Conservation (phyloP, 1,140 invertebrate species). For the Aphelenchoides fujianensis region DNA sequence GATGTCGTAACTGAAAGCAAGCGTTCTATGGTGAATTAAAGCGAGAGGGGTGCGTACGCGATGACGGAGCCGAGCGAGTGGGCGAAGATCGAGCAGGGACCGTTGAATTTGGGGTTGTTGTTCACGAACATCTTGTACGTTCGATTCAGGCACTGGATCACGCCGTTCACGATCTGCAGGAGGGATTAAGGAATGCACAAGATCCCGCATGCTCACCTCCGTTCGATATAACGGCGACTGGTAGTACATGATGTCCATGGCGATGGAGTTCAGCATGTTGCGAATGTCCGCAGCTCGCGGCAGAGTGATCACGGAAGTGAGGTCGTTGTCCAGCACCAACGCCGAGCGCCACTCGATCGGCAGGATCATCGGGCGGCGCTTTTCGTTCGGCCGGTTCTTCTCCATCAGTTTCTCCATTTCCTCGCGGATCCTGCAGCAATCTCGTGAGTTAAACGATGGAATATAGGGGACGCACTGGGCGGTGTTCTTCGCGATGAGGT, state of each 20-base stretch:
- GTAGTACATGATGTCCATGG: slow-evolving; percentile 80
- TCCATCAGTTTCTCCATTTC: slow-evolving; percentile 51
- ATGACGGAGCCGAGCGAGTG: slow-evolving; percentile 79
- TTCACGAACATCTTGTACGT: slow-evolving; percentile 73
- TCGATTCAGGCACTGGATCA: slow-evolving; percentile 71
- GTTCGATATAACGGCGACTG: slow-evolving; percentile 75
- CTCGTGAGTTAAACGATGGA: not conserved
- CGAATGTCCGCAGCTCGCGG: slow-evolving; percentile 53
- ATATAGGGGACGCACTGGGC: slow-evolving; percentile 46
- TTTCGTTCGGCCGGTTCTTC: slow-evolving; percentile 55
- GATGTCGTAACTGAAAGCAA: too few species aligned
- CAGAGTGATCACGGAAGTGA: slow-evolving; percentile 56
- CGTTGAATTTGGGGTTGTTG: slow-evolving; percentile 72
- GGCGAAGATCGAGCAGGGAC: slow-evolving; percentile 74
- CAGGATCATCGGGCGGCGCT: slow-evolving; percentile 57
- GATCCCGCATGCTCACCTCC: slow-evolving; percentile 66
- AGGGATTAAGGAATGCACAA: slow-evolving; percentile 14
- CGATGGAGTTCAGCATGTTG: slow-evolving; percentile 65
- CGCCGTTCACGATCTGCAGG: slow-evolving; percentile 70
- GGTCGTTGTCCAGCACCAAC: slow-evolving; percentile 47
- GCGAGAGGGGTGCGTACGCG: too few species aligned
- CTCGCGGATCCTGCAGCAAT: slow-evolving; percentile 60
- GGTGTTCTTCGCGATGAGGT: slow-evolving; percentile 61
- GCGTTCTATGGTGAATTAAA: too few species aligned
- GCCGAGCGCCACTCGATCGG: slow-evolving; percentile 60